Conservation (phyloP, 2,797 vertebrate genomes). For the Glossophaga mutica region DNA sequence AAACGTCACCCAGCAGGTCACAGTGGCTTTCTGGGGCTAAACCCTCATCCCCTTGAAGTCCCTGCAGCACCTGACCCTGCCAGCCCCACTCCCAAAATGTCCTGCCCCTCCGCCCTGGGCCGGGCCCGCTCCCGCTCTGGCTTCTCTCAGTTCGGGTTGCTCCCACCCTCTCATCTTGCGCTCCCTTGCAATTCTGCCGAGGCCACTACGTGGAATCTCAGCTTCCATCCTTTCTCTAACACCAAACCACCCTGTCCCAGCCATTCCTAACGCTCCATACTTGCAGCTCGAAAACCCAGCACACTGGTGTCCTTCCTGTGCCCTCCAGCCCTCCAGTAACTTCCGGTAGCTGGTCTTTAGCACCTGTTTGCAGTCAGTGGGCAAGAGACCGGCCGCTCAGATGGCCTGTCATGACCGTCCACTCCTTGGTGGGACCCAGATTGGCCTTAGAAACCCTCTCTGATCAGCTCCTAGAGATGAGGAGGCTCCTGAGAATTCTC, state of each 20-base stretch:
- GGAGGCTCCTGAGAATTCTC: background rate
- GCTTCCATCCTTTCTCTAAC: background rate
- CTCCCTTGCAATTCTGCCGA: background rate
- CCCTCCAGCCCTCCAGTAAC: background rate
- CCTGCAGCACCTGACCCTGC: background rate
- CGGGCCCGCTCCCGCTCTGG: background rate
- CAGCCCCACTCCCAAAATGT: background rate
- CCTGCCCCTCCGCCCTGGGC: background rate
- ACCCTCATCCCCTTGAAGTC: background rate
- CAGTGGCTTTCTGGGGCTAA: background rate
- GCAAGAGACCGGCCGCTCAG: background rate
- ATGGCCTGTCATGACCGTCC: background rate
- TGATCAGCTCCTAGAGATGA: background rate
- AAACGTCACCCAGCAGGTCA: background rate
- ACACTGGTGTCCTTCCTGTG: background rate
- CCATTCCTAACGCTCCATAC: background rate
- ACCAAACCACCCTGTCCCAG: background rate
- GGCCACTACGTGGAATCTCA: rapidly evolving
- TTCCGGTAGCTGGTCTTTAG: background rate
- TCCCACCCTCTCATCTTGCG: rapidly evolving
- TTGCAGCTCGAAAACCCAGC: background rate
- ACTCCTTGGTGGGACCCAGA: background rate
- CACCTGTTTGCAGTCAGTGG: background rate
- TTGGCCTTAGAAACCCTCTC: conserved; percentile 16
- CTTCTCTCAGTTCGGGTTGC: too few relatives aligned